phyloP scores from a whole-genome alignment of 2,797 vertebrate genomes.

The Gallinago solitaria region DNA sequence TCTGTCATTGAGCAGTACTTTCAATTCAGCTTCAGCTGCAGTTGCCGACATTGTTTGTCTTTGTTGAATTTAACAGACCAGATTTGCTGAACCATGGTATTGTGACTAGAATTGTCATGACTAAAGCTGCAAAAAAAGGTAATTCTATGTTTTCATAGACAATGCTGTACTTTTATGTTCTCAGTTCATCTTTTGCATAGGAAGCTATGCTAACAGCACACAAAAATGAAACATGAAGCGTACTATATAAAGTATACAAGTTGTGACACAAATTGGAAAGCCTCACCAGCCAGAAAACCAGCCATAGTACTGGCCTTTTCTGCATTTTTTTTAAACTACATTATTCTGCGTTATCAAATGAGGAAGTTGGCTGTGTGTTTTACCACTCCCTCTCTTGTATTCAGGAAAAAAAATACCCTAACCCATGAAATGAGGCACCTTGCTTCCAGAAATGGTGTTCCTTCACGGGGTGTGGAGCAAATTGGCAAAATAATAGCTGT shows the following conservation, averaged over 20 bases:
- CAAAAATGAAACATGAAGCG: not conserved
- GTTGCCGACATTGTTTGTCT: not conserved
- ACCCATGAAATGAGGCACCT: not conserved
- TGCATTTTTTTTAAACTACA: fast-evolving
- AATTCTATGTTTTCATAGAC: not conserved
- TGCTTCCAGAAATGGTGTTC: not conserved
- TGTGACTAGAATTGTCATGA: not conserved
- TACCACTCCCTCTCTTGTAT: not conserved
- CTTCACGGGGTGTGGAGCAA: not conserved
- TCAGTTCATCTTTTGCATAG: not conserved
- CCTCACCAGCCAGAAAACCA: not conserved
- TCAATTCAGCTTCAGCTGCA: not conserved
- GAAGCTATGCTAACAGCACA: not conserved
- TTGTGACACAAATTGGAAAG: not conserved
- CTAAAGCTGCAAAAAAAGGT: not conserved
- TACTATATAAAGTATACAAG: not conserved
- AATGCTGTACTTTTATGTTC: not conserved
- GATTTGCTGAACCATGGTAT: not conserved
- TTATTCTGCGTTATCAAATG: not conserved
- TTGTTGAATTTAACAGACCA: not conserved
- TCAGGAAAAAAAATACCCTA: not conserved
- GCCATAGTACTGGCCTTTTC: not conserved
- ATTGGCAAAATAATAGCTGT: not conserved
- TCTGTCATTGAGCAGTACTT: not conserved
- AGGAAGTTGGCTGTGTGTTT: not conserved